Evolutionary conservation across 64 coral and sea anemone species (phyloP), one percentile per base, ranked within the genome.

Genomic region (Platygyra sinensis): DNA sequence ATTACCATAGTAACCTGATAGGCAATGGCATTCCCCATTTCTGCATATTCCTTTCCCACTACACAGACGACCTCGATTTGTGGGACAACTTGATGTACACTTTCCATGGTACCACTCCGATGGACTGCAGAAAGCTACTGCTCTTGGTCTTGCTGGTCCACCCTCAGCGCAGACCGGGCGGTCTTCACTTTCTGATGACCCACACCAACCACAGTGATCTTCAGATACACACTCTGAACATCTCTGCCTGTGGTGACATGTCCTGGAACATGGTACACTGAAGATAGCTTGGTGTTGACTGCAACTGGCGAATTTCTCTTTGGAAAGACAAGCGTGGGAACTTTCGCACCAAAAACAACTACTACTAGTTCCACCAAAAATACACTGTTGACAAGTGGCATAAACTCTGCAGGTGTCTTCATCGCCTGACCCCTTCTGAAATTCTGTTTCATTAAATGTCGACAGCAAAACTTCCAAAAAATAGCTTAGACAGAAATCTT

Each of bases 301-400:
- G n/a, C n/a, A n/a, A n/a, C n/a, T n/a, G n/a, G n/a, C n/a, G n/a
- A n/a, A n/a, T n/a, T n/a, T n/a, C n/a, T n/a, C n/a, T n/a, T n/a
- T n/a, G 20, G 76, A 38, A 52, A 87, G 74, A 42, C 84, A 87
- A 28, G 6, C 80, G 11, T 75, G 59, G 0, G 82, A 87, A 28
- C 82, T 78, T 27, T 86, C 90, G n/a, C 90, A 92, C 90, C 90
- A 92, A 86, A 63, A 72, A 62, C 90, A 92, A 0, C 78, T 92
- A n/a, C 86, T 74, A 1, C 33, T 87, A 5, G 24, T 4, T 60
- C 74, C 90, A 92, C 75, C 54, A 19, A 86, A 31, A 42, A 92
- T 16, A 27, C 90, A 92, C 17, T 79, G 31, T 30, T 77, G 84
- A 67, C 90, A 92, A 72, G 42, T 87, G 9, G 31, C 39, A 50